A percentile compares a stretch with the other conserved stretches of the same genome.
Conservation (phyloP, 2,888 invertebrate genomes). For the Liodrosophila aerea region DNA sequence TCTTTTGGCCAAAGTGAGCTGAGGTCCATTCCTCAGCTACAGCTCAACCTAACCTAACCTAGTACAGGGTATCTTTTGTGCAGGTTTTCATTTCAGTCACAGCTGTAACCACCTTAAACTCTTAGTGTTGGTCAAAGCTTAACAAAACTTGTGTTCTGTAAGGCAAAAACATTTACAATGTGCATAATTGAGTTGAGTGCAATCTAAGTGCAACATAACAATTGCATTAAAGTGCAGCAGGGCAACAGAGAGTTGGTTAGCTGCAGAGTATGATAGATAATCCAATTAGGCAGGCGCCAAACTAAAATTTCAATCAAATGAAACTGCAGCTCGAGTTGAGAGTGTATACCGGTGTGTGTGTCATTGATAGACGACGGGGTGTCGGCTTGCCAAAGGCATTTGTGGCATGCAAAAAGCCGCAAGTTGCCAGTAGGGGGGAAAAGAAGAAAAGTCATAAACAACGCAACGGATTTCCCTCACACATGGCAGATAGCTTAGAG, state of each 20-base stretch:
- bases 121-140: constrained; percentile 4
- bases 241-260: background rate
- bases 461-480: constrained; percentile 52
- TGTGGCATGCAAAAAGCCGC: constrained; percentile 47
- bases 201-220: constrained; percentile 53
- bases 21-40: no score
- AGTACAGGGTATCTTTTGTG: no score
- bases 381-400: constrained; percentile 43
- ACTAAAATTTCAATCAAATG: constrained; percentile 46
- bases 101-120: background rate
- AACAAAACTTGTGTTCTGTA: constrained; percentile 21
- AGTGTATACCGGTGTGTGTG: no score
- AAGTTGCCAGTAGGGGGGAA: constrained; percentile 4
- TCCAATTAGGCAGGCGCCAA: constrained; percentile 50
- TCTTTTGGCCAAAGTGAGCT: no score
- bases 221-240: constrained; percentile 53
- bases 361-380: constrained; percentile 15
- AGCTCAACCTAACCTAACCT: no score
- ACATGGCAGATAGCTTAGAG: constrained; percentile 18
- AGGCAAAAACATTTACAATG: constrained; percentile 35
- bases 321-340: no score
- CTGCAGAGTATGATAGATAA: constrained; percentile 29
- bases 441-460: constrained; percentile 43
- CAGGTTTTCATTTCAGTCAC: background rate
- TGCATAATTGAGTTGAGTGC: constrained; percentile 53